phyloP scores from a whole-genome alignment of 2,113 vertebrate species.

The Erythrocebus patas region DNA sequence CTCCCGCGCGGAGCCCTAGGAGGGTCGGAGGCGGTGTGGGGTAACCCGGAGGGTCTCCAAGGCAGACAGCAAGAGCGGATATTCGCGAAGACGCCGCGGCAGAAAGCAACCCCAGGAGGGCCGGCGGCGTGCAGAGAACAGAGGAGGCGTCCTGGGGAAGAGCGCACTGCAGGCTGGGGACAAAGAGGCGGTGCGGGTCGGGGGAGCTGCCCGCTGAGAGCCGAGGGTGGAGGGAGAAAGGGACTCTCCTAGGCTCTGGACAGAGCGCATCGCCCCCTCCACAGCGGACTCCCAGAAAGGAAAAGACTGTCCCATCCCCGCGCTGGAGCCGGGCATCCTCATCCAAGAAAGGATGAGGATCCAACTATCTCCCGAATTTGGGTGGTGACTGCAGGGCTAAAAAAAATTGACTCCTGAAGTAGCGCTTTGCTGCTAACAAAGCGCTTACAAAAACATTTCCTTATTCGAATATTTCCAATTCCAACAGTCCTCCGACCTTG shows the following conservation, averaged over 20 bases:
- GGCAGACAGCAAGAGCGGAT: not conserved
- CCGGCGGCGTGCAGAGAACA: rapidly evolving
- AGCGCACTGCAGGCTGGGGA: too few species aligned
- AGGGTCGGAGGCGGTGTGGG: not conserved
- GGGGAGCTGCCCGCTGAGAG: rapidly evolving
- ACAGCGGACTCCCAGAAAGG: not conserved
- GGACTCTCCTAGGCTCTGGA: rapidly evolving
- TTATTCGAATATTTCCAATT: not conserved
- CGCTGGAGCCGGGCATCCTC: not conserved
- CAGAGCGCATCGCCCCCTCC: rapidly evolving
- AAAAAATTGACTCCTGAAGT: not conserved
- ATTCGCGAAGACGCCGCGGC: rapidly evolving
- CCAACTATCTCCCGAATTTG: not conserved
- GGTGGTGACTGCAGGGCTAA: not conserved
- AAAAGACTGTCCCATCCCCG: rapidly evolving
- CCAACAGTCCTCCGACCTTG: not conserved
- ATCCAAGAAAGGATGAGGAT: not conserved
- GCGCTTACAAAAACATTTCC: not conserved
- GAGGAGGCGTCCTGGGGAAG: not conserved
- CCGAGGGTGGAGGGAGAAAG: too few species aligned
- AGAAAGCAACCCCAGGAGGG: rapidly evolving
- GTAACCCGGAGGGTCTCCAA: not conserved
- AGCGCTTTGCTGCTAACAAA: not conserved
- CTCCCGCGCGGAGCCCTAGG: not conserved
- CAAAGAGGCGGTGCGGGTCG: rapidly evolving